Evolutionary conservation across 2,797 vertebrate species (phyloP).

Genomic region (Enteromius mattozi): DNA sequence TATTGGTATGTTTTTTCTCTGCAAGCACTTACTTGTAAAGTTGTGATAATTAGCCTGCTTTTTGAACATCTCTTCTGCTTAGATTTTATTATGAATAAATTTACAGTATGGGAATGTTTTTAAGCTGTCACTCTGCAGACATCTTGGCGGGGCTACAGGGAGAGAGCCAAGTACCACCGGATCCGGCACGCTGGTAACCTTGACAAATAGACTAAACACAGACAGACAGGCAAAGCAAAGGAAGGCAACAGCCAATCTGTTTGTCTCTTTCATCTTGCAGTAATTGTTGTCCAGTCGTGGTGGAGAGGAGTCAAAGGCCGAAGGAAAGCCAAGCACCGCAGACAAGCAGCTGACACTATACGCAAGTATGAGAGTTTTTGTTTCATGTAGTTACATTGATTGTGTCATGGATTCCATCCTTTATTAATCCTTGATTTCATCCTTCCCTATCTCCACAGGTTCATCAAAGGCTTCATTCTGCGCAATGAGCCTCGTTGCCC

Average conservation of each 20-base stretch:
- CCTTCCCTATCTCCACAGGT: conserved; percentile 69
- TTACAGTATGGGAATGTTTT: conserved; percentile 41
- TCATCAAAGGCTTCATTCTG: conserved; percentile 95
- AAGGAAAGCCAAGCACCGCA: conserved; percentile 86
- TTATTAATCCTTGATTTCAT: background rate
- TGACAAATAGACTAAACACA: conserved; percentile 1
- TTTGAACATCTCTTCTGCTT: background rate
- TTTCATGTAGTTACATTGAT: background rate
- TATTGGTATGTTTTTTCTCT: conserved; percentile 77
- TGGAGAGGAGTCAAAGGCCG: conserved; percentile 94
- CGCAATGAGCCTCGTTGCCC: conserved; percentile 88
- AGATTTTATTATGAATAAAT: background rate
- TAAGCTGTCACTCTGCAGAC: conserved; percentile 91
- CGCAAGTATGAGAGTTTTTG: conserved; percentile 74
- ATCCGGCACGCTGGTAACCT: conserved; percentile 87
- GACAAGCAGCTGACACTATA: conserved; percentile 87
- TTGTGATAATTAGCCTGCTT: background rate
- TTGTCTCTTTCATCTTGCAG: conserved; percentile 68
- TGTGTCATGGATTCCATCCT: background rate
- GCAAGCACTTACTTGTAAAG: background rate
- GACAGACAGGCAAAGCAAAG: background rate
- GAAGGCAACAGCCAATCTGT: background rate
- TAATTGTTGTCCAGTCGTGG: conserved; percentile 91
- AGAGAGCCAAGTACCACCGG: conserved; percentile 88
- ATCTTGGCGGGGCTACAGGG: conserved; percentile 91